Base-by-base conservation (phyloP, 2,113 vertebrate species). In the Mustela nigripes region DNA sequence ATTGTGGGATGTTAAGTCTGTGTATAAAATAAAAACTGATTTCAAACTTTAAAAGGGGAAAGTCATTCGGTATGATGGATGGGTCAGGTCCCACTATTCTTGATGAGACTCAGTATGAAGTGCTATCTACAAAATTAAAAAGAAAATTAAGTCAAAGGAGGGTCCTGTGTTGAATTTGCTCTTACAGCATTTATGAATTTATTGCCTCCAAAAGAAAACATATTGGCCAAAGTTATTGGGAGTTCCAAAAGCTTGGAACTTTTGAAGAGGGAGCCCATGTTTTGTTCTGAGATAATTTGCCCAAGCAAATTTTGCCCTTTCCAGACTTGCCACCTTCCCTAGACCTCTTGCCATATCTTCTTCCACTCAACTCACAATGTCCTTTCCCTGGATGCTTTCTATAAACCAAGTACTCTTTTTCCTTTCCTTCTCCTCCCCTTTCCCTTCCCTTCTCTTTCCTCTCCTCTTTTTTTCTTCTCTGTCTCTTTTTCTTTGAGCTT, bases 21-120 rank as follows among this genome's bases (percentile, higher is more conserved):
- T 6, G 21, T 91, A 62, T 85, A 83, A 92, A 97, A 92, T 82
- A 76, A 97, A 94, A 90, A 10, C 21, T 94, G 50, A 81, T 94
- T 95, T 67, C 74, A 87, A 94, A 82, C 79, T 48, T 89, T 28
- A 62, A 97, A 96, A 93, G 62, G 80, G 63, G 39, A 87, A 42
- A 95, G 78, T 74, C 18, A 79, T 60, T 89, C 45, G 71, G 42
- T 71, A 39, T 7, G 80, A 84, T 78, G 60, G 26, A 15, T 78
- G 36, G 31, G 62, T 87, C 48, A 53, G n/a, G 53, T 81, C 94
- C 85, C 48, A 79, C 16, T 94, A 90, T 96, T 94, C 94, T 84
- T 95, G 63, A 97, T 87, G 15, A 56, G 39, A 90, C 81, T 89
- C 48, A 71, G 18, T 19, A 14, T 86, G 56, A 92, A 97, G 85